phyloP scores from a whole-genome alignment of 2,797 vertebrate genomes.

The Aphelocoma californica region DNA sequence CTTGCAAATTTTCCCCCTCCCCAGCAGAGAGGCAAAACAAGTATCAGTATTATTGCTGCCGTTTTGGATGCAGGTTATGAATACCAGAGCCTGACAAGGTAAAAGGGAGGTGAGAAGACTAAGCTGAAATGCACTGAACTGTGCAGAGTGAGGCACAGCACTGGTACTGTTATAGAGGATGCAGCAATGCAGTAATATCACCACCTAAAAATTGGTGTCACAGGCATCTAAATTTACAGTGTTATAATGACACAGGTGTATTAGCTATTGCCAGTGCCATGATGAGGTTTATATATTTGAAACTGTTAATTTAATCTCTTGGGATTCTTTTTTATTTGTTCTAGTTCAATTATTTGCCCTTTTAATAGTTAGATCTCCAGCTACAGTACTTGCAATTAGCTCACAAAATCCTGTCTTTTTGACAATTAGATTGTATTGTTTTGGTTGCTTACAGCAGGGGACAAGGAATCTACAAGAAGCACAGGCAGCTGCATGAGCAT shows the following conservation, averaged over 20 bases:
- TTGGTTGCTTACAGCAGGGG: not conserved
- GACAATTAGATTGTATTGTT: not conserved
- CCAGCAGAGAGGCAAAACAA: not conserved
- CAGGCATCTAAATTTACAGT: not conserved
- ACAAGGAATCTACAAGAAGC: not conserved
- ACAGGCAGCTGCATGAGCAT: not conserved
- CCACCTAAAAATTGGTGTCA: not conserved
- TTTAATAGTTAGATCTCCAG: not conserved
- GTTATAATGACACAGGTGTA: not conserved
- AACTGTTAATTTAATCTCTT: conserved; percentile 25
- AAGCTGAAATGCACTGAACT: not conserved
- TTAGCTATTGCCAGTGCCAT: not conserved
- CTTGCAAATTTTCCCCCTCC: not conserved
- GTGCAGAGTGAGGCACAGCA: not conserved
- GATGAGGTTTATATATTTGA: not conserved
- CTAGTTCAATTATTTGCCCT: not conserved
- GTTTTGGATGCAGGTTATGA: not conserved
- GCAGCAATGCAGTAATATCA: not conserved
- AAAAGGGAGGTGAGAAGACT: not conserved
- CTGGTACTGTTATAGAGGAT: not conserved
- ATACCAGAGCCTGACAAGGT: not conserved
- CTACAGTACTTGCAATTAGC: not conserved
- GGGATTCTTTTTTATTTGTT: conserved; percentile 1
- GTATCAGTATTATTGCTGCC: not conserved
- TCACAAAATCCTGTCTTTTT: not conserved